Evolutionary conservation across 53 echinoderm and acorn worm genomes (phyloP).

Genomic region (Zoroaster sp.): DNA sequence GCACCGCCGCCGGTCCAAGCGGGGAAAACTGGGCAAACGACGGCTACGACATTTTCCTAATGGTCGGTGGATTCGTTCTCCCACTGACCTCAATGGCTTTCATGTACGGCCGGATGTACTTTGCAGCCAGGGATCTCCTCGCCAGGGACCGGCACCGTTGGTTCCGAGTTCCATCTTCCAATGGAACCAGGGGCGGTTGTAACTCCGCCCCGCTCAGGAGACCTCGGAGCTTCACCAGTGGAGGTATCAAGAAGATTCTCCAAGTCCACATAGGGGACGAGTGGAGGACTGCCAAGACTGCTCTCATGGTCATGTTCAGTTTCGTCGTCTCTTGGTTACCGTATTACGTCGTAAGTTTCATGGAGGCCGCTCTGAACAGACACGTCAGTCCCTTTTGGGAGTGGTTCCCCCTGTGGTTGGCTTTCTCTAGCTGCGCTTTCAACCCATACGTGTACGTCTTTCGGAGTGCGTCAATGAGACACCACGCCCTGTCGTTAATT

Average conservation of each 20-base stretch:
- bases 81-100: slow-evolving; percentile 53
- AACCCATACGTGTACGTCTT: slow-evolving; percentile 96
- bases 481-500: slow-evolving; percentile 61
- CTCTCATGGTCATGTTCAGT: slow-evolving; percentile 72
- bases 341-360: slow-evolving; percentile 74
- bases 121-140: slow-evolving; percentile 48
- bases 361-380: slow-evolving; percentile 44
- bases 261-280: slow-evolving; percentile 71
- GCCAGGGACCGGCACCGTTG: slow-evolving; percentile 53
- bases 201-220: neutral
- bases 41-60: slow-evolving; percentile 58
- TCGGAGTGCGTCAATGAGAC: slow-evolving; percentile 80
- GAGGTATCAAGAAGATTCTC: slow-evolving; percentile 53
- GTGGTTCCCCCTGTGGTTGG: slow-evolving; percentile 79
- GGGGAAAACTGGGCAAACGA: neutral
- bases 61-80: slow-evolving; percentile 53
- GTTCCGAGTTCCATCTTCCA: slow-evolving; percentile 46
- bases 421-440: slow-evolving; percentile 74
- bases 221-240: slow-evolving; percentile 21
- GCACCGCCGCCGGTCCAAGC: slow-evolving; percentile 53
- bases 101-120: slow-evolving; percentile 64
- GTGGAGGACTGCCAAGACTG: slow-evolving; percentile 82
- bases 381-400: slow-evolving; percentile 63
- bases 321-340: slow-evolving; percentile 86
- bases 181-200: neutral